A percentile compares a stretch with the other conserved stretches of the same genome.
These are phyloP conservation scores for Coluber constrictor DNA, from an alignment of 2,797 vertebrate genomes.

Conservation along the genomic window DNA sequence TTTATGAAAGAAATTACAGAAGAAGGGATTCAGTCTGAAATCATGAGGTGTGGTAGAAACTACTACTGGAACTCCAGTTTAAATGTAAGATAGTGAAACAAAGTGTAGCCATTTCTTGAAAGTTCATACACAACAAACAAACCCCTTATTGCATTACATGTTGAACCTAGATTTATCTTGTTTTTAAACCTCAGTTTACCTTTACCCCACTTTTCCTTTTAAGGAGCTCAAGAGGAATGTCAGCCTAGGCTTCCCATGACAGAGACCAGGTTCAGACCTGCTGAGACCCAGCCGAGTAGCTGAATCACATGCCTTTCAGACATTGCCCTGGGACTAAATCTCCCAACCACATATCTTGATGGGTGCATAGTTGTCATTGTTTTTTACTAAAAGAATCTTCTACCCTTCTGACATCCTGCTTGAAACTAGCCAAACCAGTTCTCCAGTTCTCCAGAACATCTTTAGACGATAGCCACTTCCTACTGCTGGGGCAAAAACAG, in stretches of 20 bases:
- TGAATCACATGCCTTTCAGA: background rate
- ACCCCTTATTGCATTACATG: background rate
- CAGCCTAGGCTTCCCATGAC: background rate
- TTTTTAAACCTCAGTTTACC: background rate
- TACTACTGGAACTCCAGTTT: background rate
- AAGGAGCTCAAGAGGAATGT: no score
- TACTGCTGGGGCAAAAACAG: background rate
- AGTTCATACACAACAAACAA: background rate
- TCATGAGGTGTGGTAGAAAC: no score
- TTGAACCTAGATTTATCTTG: background rate
- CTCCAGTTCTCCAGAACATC: no score
- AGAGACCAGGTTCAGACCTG: background rate
- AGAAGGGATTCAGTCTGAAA: no score
- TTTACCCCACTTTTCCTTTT: background rate
- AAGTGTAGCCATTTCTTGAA: background rate
- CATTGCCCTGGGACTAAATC: background rate
- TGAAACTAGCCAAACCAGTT: background rate
- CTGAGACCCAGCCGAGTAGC: background rate
- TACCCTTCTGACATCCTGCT: background rate
- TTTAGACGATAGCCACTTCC: background rate
- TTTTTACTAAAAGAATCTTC: background rate
- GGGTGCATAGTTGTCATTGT: background rate
- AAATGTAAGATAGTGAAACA: background rate
- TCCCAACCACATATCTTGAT: background rate
- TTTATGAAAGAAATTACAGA: no score